Conservation (phyloP, 2,113 vertebrate species). For the Tachuris rubrigastra region DNA sequence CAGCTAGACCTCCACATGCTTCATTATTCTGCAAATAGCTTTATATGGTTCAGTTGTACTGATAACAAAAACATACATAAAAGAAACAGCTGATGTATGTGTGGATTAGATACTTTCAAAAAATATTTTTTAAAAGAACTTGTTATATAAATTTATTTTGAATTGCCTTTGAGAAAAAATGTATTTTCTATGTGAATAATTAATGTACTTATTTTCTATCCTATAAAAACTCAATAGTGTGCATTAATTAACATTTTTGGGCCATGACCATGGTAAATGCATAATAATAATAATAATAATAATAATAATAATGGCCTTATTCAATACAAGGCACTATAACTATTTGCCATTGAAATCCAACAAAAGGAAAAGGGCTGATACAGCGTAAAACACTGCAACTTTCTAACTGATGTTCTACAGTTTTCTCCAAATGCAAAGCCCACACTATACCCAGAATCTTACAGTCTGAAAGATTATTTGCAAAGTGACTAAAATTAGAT, state of each 20-base stretch:
- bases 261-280: not conserved
- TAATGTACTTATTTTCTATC: not conserved
- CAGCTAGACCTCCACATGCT: not conserved
- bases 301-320: not conserved
- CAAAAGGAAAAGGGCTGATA: not conserved
- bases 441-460: not conserved
- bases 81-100: not conserved
- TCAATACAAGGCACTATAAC: not conserved
- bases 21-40: not conserved
- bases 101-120: not conserved
- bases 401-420: not conserved
- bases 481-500: not conserved
- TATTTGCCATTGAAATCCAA: not conserved
- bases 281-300: not conserved
- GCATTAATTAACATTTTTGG: not conserved
- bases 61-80: not conserved
- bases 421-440: not conserved
- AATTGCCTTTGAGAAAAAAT: not conserved
- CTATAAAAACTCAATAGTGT: not conserved
- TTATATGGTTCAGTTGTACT: not conserved
- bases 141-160: not conserved
- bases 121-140: not conserved
- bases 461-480: not conserved
- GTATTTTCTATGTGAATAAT: not conserved
- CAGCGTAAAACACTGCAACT: not conserved